Evolutionary conservation across 2,888 invertebrate genomes (phyloP), one percentile per base, ranked within the genome.

Genomic region (Tanaodytes sp.): DNA sequence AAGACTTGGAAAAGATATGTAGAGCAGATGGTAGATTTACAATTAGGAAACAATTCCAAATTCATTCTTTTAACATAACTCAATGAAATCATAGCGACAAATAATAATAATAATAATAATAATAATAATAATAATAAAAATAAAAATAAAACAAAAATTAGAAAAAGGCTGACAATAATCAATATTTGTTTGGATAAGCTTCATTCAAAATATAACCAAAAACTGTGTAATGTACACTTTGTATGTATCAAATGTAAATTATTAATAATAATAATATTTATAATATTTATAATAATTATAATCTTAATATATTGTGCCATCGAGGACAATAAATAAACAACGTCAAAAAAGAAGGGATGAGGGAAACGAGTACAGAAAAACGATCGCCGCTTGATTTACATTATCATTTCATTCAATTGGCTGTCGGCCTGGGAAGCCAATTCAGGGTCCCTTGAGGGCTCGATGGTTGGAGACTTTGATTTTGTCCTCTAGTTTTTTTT

Each of bases 301-400:
- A 54, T 40, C 23, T 8, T 15, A 40, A 40, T 23, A 19, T 19
- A 54, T 42, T 54, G 52, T 54, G 42, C 42, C 31, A 19, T 42
- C 15, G 8, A 54, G 39, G 30, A 31, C 19, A 42, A 40, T 51
- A 40, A 40, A 51, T 51, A 54, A 49, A 23, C 37, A 49, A 51
- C 23, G 27, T 42, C 52, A 11, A 54, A 54, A n/a, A 54, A 33
- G 45, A 12, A 20, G n/a, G 45, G 12, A n/a, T 11, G 3, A 3
- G 33, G n/a, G 33, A 33, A 33, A 33, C 11, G n/a, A 33, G 12
- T 33, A 45, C 6, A 27, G 9, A 9, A 45, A 31, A 37, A 49
- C 37, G 15, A 37, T 37, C 37, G 37, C 37, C 37, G 27, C 20
- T 33, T 23, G 49, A 15, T 31, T 49, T 49, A 12, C 19, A 14